Percentiles rank a stretch among this genome's conserved stretches.
These are phyloP conservation scores for Leptothorax acervorum DNA, from an alignment of 2,888 invertebrate species.

Conservation along the genomic window DNA sequence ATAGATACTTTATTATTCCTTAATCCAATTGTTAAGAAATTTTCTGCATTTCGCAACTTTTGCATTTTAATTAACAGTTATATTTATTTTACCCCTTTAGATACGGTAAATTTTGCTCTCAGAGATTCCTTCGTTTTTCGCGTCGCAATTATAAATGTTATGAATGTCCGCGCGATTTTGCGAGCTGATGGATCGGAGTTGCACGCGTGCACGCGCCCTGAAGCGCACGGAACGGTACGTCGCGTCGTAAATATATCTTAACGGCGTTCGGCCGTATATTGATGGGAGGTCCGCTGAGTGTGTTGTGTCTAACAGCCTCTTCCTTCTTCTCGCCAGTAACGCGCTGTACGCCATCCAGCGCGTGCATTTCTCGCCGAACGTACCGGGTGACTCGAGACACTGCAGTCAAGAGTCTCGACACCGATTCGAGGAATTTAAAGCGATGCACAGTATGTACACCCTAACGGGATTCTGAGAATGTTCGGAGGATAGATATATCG, in stretches of 20 bases:
- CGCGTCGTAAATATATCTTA: slow-evolving; percentile 84
- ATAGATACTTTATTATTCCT: background rate
- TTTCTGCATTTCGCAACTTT: background rate
- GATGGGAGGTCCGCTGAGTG: slow-evolving; percentile 84
- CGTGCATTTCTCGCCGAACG: slow-evolving; percentile 56
- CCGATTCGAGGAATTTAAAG: background rate
- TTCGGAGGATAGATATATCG: background rate
- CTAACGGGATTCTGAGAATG: background rate
- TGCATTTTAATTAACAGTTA: background rate
- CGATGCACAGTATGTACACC: background rate
- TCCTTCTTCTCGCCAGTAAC: slow-evolving; percentile 66
- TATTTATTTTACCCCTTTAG: background rate
- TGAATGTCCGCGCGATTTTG: slow-evolving; percentile 16
- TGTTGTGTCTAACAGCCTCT: slow-evolving; percentile 85
- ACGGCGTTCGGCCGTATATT: slow-evolving; percentile 83
- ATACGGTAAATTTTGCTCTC: background rate
- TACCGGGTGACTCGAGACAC: slow-evolving; percentile 63
- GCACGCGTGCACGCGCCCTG: slow-evolving; percentile 55
- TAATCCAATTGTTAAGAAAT: background rate
- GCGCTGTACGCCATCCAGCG: slow-evolving; percentile 56
- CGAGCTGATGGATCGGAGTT: slow-evolving; percentile 27
- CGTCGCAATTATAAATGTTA: slow-evolving; percentile 27
- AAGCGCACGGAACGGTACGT: slow-evolving; percentile 78
- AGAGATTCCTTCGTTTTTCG: background rate
- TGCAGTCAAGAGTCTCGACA: background rate